Evolutionary conservation across 1,140 invertebrate species (phyloP).

Genomic region (Brevipalpus yothersi): DNA sequence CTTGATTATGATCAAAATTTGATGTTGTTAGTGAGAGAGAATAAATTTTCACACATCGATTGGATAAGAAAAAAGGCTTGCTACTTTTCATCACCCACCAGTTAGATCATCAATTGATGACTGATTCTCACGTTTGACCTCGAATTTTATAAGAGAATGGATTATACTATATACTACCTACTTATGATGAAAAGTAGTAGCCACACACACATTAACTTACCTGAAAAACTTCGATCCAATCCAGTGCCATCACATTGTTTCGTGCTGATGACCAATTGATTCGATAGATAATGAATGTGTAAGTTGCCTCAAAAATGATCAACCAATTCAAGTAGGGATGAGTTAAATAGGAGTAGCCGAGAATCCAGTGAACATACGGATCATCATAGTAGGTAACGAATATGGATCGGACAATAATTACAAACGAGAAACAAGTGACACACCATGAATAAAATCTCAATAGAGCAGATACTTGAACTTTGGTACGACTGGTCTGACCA

Average conservation of each 20-base stretch:
- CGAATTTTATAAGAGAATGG: not conserved
- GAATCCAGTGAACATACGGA: not conserved
- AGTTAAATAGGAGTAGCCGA: not conserved
- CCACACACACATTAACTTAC: not conserved
- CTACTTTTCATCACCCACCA: not conserved
- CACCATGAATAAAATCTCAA: not conserved
- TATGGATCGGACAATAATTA: not conserved
- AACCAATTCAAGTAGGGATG: not conserved
- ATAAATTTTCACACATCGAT: not conserved
- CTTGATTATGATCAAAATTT: not conserved
- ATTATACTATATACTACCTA: not conserved
- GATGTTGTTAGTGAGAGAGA: not conserved
- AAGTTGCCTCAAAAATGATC: not conserved
- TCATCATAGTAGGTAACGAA: not conserved
- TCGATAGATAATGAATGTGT: not conserved
- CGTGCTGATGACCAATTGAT: not conserved
- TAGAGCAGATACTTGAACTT: not conserved
- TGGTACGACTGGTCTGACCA: not conserved
- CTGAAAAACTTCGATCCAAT: not conserved
- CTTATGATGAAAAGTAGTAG: too few species aligned
- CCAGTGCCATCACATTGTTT: not conserved
- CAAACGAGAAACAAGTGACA: not conserved
- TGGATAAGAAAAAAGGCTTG: not conserved
- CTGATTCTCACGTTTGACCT: not conserved
- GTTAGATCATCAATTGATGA: not conserved